Base-by-base conservation (phyloP, 2,797 vertebrate species). In the Arrhamphus sclerolepis region DNA sequence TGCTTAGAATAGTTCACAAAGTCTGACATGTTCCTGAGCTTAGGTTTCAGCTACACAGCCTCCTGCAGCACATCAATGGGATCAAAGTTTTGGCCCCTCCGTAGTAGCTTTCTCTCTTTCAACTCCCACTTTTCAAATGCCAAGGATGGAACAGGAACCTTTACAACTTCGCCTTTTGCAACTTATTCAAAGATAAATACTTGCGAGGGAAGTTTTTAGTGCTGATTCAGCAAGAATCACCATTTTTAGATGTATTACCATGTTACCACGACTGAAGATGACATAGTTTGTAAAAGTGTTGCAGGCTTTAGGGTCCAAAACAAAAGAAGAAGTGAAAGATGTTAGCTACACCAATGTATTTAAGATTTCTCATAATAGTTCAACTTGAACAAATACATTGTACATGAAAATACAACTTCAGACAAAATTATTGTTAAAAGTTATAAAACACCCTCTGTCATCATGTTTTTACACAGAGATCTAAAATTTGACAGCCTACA, bases 1-100 rank as follows among this genome's bases (percentile, higher is more conserved):
- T 90, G 90, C 93, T 92, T 89, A 94, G 92, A 94, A 94, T 94
- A 94, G 93, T 94, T 92, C 88, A 87, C 88, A 90, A 92, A 93
- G 92, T 92, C 91, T 72, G 86, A 91, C 90, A 91, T 91, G 91
- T 89, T 90, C 91, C 90, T 78, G 84, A 89, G 86, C 84, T 94
- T 92, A 82, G 89, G 91, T 94, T 93, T 92, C 93, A 93, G 83
- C 86, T 78, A 81, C 82, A 66, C 82, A 90, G 85, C 80, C 87
- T 90, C 89, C 87, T 88, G 81, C 86, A 89, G 72, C 82, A 91
- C 89, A 92, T 93, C 91, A 91, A 90, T 91, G 86, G 88, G 90
- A 92, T 90, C 82, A 80, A 81, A 81, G 84, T 72, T 82, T 74
- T 66, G 66, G 79, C 76, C 60, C 80, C 73, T 62, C 59, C 66